phyloP scores from a whole-genome alignment of 2,888 invertebrate genomes.

The Amiota mariae region DNA sequence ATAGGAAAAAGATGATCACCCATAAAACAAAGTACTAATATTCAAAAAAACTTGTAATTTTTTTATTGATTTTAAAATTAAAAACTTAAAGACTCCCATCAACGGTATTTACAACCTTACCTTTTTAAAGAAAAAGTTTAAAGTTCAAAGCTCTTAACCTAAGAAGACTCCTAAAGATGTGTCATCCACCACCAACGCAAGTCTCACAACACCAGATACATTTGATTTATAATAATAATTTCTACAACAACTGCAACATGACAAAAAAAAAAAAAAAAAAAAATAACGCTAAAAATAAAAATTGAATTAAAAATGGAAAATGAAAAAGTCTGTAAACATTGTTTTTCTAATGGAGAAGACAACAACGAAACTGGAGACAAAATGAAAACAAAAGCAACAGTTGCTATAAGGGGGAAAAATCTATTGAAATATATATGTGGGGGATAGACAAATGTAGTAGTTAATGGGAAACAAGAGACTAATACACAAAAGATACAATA shows the following conservation, averaged over 20 bases:
- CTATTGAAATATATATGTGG: background rate
- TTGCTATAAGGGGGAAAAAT: background rate
- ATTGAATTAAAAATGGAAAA: conserved; percentile 24
- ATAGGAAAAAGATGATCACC: background rate
- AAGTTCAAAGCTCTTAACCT: conserved; percentile 31
- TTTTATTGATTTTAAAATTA: too few relatives aligned
- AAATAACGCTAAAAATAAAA: conserved; percentile 32
- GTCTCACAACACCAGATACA: background rate
- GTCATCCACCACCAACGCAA: conserved; percentile 7
- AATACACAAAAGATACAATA: too few relatives aligned
- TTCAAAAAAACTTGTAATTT: too few relatives aligned
- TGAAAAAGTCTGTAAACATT: conserved; percentile 28
- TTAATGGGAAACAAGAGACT: background rate
- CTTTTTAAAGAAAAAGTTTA: conserved; percentile 17
- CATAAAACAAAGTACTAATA: too few relatives aligned
- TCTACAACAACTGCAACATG: conserved; percentile 10
- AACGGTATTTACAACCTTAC: background rate
- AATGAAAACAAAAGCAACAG: conserved; percentile 3
- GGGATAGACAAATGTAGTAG: background rate
- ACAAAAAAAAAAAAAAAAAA: conserved; percentile 22
- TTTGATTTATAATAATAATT: conserved; percentile 52
- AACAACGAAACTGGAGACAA: background rate
- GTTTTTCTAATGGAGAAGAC: conserved; percentile 16
- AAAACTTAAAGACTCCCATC: background rate
- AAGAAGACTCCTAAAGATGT: background rate